Evolutionary conservation across 2,113 vertebrate species (phyloP).

Genomic region (Heptranchias perlo): DNA sequence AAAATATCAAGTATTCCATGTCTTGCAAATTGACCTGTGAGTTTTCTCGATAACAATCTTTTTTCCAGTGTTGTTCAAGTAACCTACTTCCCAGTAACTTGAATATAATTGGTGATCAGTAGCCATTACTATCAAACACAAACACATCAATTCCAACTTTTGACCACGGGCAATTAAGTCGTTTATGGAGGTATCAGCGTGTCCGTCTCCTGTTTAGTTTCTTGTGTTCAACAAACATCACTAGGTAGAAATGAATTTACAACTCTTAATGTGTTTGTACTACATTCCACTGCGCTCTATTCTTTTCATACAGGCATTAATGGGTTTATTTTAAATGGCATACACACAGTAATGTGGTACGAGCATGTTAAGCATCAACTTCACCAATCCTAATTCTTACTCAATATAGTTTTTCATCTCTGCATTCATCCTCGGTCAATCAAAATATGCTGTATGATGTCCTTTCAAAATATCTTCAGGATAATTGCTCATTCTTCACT

Average conservation of each 20-base stretch:
- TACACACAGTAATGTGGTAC: not conserved
- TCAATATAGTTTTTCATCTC: not conserved
- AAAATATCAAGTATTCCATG: not conserved
- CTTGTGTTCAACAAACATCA: not conserved
- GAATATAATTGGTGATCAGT: not conserved
- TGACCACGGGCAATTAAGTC: not conserved
- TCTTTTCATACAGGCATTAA: not conserved
- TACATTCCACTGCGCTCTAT: not conserved
- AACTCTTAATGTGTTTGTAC: not conserved
- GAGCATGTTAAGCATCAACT: not conserved
- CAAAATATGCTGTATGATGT: not conserved
- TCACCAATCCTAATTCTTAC: too few relatives aligned
- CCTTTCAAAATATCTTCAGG: not conserved
- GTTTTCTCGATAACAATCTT: not conserved
- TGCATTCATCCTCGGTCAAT: not conserved
- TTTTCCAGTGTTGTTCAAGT: not conserved
- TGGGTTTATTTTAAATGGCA: too few relatives aligned
- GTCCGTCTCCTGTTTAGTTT: not conserved
- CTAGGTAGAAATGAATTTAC: not conserved
- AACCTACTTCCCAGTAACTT: not conserved
- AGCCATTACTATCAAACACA: not conserved
- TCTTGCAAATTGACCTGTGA: not conserved
- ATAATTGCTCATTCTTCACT: not conserved
- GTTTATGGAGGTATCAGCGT: not conserved
- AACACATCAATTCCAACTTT: too few relatives aligned